Evolutionary conservation across 2,888 invertebrate species (phyloP).

Genomic region (Pristionchus exspectatus): DNA sequence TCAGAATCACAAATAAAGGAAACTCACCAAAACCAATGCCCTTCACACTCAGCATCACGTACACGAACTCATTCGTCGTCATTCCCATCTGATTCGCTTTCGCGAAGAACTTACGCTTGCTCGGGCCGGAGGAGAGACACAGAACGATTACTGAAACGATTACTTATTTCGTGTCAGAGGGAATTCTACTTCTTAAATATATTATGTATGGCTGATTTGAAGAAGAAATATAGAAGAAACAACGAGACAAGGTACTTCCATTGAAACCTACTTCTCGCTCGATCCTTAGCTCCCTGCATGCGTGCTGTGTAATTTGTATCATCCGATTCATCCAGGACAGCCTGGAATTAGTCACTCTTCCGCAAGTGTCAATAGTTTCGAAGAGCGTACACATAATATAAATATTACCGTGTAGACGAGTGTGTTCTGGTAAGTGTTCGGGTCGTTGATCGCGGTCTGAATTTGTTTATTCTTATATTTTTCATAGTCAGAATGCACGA

Average conservation of each 20-base stretch:
- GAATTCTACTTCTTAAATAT: not conserved
- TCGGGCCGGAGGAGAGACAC: constrained; percentile 4
- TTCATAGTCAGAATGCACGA: not conserved
- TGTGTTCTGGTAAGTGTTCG: constrained; percentile 8
- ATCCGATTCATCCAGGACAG: constrained; percentile 31
- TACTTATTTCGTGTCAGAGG: not conserved
- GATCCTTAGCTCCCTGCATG: not conserved
- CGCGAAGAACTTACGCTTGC: constrained; percentile 47
- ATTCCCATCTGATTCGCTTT: constrained; percentile 60
- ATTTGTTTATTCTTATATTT: not conserved
- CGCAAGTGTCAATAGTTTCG: not conserved
- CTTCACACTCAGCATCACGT: constrained; percentile 67
- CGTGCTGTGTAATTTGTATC: constrained; percentile 26
- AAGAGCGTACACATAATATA: not conserved
- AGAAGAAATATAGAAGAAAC: not conserved
- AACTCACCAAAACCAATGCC: constrained; percentile 66
- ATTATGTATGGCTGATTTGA: not conserved
- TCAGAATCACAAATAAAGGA: not conserved
- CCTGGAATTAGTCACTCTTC: not conserved
- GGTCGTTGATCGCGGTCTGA: constrained; percentile 44
- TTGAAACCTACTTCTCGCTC: constrained; percentile 44
- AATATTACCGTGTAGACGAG: not conserved
- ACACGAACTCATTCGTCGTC: constrained; percentile 72
- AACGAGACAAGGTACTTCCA: no score
- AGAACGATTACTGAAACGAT: constrained; percentile 22